phyloP scores from a whole-genome alignment of 92 coral and sea anemone genomes.

The Porites evermanni region DNA sequence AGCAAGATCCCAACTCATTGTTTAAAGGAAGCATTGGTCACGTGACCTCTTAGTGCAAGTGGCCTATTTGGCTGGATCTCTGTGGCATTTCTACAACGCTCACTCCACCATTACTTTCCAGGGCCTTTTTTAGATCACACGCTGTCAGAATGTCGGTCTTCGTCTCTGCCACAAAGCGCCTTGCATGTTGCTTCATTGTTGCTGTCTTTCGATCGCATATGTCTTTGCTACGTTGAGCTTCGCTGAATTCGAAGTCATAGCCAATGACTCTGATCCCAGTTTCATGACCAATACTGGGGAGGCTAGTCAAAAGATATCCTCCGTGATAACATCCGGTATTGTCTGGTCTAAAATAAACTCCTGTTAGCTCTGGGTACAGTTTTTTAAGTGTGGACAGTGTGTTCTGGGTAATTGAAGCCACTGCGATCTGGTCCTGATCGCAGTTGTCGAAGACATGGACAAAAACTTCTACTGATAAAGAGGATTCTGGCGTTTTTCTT shows the following conservation, averaged over 20 bases:
- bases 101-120: conserved; percentile 32
- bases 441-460: conserved; percentile 38
- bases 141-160: conserved; percentile 49
- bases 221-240: conserved; percentile 39
- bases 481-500: background rate
- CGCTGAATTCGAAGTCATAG: conserved; percentile 30
- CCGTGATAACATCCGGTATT: conserved; percentile 33
- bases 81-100: conserved; percentile 45
- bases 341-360: conserved; percentile 20
- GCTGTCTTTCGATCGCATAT: conserved; percentile 46
- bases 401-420: conserved; percentile 30
- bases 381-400: conserved; percentile 24
- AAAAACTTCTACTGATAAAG: conserved; percentile 28
- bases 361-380: conserved; percentile 31
- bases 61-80: conserved; percentile 32
- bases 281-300: conserved; percentile 29
- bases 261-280: conserved; percentile 35
- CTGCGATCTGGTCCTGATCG: conserved; percentile 21
- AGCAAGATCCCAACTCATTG: no score
- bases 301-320: conserved; percentile 38
- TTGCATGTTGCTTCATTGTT: conserved; percentile 49
- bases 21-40: no score
- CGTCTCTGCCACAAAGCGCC: conserved; percentile 48
- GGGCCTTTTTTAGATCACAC: conserved; percentile 21
- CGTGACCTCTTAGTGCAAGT: no score